A percentile compares a stretch with the other conserved stretches of the same genome.
phyloP scores from a whole-genome alignment of 1,140 invertebrate genomes.

The Drosophila sucinea region DNA sequence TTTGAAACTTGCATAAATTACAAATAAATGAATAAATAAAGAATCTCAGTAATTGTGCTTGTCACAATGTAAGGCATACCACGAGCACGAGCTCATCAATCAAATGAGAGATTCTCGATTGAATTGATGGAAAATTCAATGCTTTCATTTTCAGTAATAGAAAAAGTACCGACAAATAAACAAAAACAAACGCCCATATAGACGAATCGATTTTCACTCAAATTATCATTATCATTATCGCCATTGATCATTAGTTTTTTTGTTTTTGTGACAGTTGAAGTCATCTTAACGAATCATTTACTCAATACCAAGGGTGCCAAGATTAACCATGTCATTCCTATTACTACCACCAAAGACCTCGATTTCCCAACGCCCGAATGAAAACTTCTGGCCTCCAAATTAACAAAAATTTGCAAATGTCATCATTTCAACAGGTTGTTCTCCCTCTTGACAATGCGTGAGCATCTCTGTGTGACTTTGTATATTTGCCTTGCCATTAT shows the following conservation, averaged over 20 bases:
- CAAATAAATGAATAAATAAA: conserved; percentile 18
- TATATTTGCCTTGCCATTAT: conserved; percentile 70
- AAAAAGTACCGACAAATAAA: background rate
- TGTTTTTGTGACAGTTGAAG: conserved; percentile 36
- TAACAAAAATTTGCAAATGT: conserved; percentile 48
- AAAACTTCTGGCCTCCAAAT: conserved; percentile 68
- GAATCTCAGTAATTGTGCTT: conserved; percentile 37
- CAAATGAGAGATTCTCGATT: background rate
- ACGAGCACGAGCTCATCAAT: conserved; percentile 23
- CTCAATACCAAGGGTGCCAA: conserved; percentile 56
- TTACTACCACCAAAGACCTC: background rate
- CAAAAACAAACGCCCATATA: conserved; percentile 11
- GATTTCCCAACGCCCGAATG: conserved; percentile 17
- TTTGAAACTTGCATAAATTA: conserved; percentile 39
- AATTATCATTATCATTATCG: conserved; percentile 5
- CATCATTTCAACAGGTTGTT: conserved; percentile 58
- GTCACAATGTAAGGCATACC: conserved; percentile 23
- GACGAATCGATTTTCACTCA: conserved; percentile 31
- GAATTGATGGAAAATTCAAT: conserved; percentile 21
- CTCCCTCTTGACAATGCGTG: conserved; percentile 23
- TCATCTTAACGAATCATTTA: conserved; percentile 56
- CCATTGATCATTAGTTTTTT: conserved; percentile 22
- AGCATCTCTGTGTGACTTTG: conserved; percentile 1
- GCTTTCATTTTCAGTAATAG: conserved; percentile 27
- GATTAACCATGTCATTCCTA: conserved; percentile 59